These are phyloP conservation scores for Monopterus albus DNA, from an alignment of 2,113 vertebrate species.

Conservation along the genomic window DNA sequence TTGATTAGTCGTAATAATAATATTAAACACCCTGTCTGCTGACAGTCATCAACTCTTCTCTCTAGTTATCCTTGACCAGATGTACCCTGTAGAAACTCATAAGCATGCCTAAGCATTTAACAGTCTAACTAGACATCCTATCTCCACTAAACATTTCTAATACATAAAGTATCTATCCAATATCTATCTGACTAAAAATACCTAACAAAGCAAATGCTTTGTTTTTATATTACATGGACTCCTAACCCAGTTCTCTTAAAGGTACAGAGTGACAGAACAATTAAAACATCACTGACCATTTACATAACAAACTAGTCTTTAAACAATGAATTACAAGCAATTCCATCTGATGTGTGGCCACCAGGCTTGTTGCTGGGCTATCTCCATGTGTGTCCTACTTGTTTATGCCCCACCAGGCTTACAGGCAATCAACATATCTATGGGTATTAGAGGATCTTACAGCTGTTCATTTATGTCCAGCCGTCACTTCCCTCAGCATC, in stretches of 20 bases:
- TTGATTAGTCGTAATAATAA: too few species aligned
- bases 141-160: too few species aligned
- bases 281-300: slow-evolving; percentile 66
- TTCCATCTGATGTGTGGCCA: slow-evolving; percentile 74
- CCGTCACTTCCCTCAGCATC: slow-evolving; percentile 62
- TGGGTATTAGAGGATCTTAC: slow-evolving; percentile 68
- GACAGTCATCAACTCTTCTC: too few species aligned
- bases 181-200: too few species aligned
- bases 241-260: neutral
- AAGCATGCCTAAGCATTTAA: too few species aligned
- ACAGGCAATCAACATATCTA: slow-evolving; percentile 57
- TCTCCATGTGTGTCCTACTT: slow-evolving; percentile 67
- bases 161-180: too few species aligned
- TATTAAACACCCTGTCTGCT: too few species aligned
- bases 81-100: too few species aligned
- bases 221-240: neutral
- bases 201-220: neutral
- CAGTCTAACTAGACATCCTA: too few species aligned
- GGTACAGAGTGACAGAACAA: slow-evolving; percentile 11
- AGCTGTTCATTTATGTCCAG: slow-evolving; percentile 74
- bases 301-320: slow-evolving; percentile 76
- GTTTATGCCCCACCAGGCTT: slow-evolving; percentile 60
- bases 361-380: slow-evolving; percentile 35
- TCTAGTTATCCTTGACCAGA: too few species aligned
- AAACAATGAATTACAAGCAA: slow-evolving; percentile 79